Evolutionary conservation across 1,140 invertebrate species (phyloP).

Genomic region (Drosophila tristis): DNA sequence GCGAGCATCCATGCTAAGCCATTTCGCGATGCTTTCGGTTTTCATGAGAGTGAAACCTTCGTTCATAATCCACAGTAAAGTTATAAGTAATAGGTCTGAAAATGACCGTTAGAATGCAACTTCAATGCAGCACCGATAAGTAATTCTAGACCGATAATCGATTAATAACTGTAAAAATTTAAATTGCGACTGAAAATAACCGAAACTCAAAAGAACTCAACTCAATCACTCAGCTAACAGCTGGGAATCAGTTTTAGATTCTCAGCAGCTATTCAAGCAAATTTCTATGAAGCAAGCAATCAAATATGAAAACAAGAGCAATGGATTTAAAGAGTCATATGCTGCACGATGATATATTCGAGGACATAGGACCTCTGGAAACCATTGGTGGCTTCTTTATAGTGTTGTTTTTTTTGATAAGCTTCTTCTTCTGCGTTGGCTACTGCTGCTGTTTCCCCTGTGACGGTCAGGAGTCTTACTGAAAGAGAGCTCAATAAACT

Average conservation of each 20-base stretch:
- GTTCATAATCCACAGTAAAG: neutral
- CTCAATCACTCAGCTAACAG: no score
- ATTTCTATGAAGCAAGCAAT: no score
- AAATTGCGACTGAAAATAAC: no score
- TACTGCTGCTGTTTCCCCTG: slow-evolving; percentile 25
- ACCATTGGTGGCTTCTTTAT: neutral
- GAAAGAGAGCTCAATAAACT: neutral
- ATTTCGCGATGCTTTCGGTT: slow-evolving; percentile 73
- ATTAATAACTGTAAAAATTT: no score
- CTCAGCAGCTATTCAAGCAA: no score
- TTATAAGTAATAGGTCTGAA: no score
- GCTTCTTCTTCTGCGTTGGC: slow-evolving; percentile 14
- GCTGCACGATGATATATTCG: neutral
- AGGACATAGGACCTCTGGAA: neutral
- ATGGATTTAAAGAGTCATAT: neutral
- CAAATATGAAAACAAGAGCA: no score
- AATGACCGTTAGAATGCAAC: neutral
- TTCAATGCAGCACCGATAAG: neutral
- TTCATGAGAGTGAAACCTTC: slow-evolving; percentile 54
- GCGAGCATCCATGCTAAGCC: slow-evolving; percentile 31
- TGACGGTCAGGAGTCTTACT: neutral
- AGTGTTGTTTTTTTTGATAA: neutral
- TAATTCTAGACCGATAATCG: no score
- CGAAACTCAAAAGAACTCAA: no score
- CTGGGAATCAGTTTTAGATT: no score